phyloP scores from a whole-genome alignment of 2,797 vertebrate species.

The Diplodus sargus region DNA sequence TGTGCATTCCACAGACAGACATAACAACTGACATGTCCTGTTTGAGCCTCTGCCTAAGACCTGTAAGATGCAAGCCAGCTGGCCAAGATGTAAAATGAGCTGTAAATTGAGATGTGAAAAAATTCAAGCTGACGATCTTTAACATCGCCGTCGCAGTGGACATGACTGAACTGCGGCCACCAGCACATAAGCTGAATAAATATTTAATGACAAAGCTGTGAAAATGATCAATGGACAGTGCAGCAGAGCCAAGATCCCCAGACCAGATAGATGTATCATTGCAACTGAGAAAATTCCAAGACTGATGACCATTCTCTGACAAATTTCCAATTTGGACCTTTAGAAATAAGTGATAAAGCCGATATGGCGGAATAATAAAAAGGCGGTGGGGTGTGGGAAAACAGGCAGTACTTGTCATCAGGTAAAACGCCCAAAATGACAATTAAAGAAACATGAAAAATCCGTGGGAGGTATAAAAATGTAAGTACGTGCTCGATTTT shows the following conservation, averaged over 20 bases:
- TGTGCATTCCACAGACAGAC: background rate
- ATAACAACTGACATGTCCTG: background rate
- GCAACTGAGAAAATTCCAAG: slow-evolving; percentile 56
- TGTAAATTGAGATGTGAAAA: no score
- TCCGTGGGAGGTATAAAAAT: background rate
- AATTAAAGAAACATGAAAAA: slow-evolving; percentile 15
- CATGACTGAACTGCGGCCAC: slow-evolving; percentile 60
- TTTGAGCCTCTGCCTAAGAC: background rate
- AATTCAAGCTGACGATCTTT: slow-evolving; percentile 46
- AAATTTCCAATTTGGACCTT: slow-evolving; percentile 55
- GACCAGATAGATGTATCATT: slow-evolving; percentile 66
- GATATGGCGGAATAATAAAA: slow-evolving; percentile 26
- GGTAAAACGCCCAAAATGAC: slow-evolving; percentile 15
- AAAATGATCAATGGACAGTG: slow-evolving; percentile 71
- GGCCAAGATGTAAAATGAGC: slow-evolving; percentile 22
- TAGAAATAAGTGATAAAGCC: slow-evolving; percentile 49
- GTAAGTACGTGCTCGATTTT: background rate
- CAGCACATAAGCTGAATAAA: slow-evolving; percentile 72
- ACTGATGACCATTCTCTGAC: slow-evolving; percentile 51
- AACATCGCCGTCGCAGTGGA: slow-evolving; percentile 45
- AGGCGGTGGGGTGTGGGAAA: background rate
- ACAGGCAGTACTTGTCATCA: slow-evolving; percentile 38
- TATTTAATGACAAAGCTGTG: slow-evolving; percentile 76
- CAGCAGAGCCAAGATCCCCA: slow-evolving; percentile 50
- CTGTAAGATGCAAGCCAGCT: slow-evolving; percentile 9